Percentiles rank a stretch among this genome's conserved stretches.
These are phyloP conservation scores for Epizoanthus scotinus DNA, from an alignment of 92 coral and sea anemone genomes.

Conservation along the genomic window DNA sequence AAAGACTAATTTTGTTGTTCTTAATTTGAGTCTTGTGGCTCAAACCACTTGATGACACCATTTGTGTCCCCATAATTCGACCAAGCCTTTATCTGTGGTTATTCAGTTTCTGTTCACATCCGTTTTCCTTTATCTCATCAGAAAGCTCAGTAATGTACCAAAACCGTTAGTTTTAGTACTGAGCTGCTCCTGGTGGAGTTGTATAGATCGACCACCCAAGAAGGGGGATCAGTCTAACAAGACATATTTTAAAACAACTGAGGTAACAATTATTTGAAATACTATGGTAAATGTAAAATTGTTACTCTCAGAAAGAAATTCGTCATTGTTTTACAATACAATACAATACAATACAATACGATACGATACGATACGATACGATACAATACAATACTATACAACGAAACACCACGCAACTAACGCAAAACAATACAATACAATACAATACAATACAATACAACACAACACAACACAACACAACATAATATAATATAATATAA, in stretches of 20 bases:
- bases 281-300: not conserved
- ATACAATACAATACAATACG: no score
- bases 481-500: no score
- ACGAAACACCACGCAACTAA: no score
- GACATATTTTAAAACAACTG: no score
- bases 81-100: constrained; percentile 8
- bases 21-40: not conserved
- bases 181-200: not conserved
- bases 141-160: not conserved
- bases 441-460: no score
- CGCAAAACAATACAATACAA: no score
- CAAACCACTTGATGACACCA: not conserved
- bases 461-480: no score
- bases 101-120: not conserved
- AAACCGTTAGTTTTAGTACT: not conserved
- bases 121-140: not conserved
- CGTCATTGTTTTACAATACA: no score
- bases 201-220: constrained; percentile 14
- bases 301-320: no score
- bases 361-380: no score
- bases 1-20: not conserved
- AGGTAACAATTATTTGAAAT: not conserved
- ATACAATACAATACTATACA: no score
- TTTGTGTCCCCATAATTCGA: not conserved
- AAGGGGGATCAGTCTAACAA: no score